A percentile compares a stretch with the other conserved stretches of the same genome.
Evolutionary conservation across 2,113 vertebrate species (phyloP).

Genomic region (Sander lucioperca): DNA sequence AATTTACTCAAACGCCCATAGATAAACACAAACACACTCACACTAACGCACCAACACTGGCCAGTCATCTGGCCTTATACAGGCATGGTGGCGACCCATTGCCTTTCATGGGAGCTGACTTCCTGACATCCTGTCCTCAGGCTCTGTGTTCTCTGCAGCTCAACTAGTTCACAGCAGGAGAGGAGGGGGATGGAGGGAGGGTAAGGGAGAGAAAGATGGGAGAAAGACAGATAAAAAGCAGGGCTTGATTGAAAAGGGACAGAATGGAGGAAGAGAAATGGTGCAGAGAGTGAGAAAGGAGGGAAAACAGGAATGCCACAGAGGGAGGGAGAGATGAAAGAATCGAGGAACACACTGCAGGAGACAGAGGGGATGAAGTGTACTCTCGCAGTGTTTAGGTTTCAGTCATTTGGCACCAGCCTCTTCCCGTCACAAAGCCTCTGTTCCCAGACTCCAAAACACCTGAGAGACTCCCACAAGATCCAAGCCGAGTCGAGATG

Average conservation of each 20-base stretch:
- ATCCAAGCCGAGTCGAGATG: conserved; percentile 29
- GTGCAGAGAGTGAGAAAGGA: conserved; percentile 13
- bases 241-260: conserved; percentile 19
- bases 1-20: conserved; percentile 22
- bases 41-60: conserved; percentile 32
- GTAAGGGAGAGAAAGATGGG: conserved; percentile 39
- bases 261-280: neutral
- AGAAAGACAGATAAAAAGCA: conserved; percentile 51
- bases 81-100: conserved; percentile 81
- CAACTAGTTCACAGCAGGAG: conserved; percentile 50
- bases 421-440: conserved; percentile 61
- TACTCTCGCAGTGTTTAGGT: conserved; percentile 72
- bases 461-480: conserved; percentile 61
- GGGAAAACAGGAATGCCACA: conserved; percentile 35
- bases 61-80: conserved; percentile 83
- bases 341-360: conserved; percentile 44
- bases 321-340: conserved; percentile 33
- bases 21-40: conserved; percentile 37
- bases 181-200: neutral
- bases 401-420: conserved; percentile 63
- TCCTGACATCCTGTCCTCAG: conserved; percentile 71
- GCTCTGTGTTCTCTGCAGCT: conserved; percentile 61
- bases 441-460: conserved; percentile 49
- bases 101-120: conserved; percentile 86
- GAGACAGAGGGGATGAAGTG: conserved; percentile 68